Percentiles rank a stretch among this genome's conserved stretches.
Evolutionary conservation across 2,797 vertebrate genomes (phyloP).

Genomic region (Bryconaethiops microstoma): DNA sequence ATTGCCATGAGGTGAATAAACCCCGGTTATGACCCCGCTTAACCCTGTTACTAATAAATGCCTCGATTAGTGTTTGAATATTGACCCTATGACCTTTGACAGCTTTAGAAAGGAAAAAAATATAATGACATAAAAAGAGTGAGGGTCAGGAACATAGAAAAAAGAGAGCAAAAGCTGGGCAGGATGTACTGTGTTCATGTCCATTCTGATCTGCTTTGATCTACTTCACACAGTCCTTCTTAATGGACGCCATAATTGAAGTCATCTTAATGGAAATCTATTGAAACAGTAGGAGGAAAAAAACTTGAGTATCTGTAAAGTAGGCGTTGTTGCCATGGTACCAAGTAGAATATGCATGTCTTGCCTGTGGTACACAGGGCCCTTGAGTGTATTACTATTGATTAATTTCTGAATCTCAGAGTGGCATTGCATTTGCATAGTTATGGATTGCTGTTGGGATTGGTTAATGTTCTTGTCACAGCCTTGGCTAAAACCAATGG

Average conservation of each 20-base stretch:
- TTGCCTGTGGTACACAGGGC: conserved; percentile 35
- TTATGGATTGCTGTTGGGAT: conserved; percentile 44
- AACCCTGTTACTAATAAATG: not conserved
- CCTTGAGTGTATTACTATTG: conserved; percentile 36
- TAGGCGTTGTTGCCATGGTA: conserved; percentile 50
- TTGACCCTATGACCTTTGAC: conserved; percentile 3
- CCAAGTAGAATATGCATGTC: conserved; percentile 44
- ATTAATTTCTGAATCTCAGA: conserved; percentile 47
- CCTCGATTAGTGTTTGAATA: conserved; percentile 7
- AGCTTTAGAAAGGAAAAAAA: not conserved
- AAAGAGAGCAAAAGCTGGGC: not conserved
- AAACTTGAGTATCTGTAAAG: conserved; percentile 34
- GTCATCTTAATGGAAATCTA: conserved; percentile 50
- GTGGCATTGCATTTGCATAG: conserved; percentile 46
- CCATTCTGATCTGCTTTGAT: conserved; percentile 45
- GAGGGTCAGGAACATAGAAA: not conserved
- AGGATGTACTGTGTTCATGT: conserved; percentile 25
- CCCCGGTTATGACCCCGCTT: not conserved
- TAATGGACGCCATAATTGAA: conserved; percentile 50
- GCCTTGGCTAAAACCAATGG: conserved; percentile 33
- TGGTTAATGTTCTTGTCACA: conserved; percentile 38
- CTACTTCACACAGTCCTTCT: conserved; percentile 31
- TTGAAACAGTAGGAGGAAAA: conserved; percentile 32
- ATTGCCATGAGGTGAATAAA: conserved; percentile 4
- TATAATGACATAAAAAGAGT: conserved; percentile 5